Evolutionary conservation across 53 echinoderm and acorn worm genomes (phyloP).

Genomic region (Apostichopus leukothele): DNA sequence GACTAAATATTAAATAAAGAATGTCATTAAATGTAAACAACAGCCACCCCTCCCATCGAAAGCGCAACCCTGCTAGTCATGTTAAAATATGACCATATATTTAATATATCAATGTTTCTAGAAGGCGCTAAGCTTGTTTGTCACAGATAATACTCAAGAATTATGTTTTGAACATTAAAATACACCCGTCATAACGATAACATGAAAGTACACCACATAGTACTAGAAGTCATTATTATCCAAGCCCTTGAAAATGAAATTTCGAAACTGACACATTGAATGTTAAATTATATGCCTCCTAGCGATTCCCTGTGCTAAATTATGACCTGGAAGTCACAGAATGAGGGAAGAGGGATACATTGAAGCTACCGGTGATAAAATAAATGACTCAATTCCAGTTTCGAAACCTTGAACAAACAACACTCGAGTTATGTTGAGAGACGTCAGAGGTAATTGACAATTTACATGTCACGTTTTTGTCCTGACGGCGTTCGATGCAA

Average conservation of each 20-base stretch:
- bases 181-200: neutral
- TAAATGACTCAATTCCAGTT: slow-evolving; percentile 17
- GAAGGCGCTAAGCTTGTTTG: slow-evolving; percentile 12
- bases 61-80: slow-evolving; percentile 30
- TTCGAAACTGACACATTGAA: slow-evolving; percentile 1
- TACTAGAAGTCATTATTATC: neutral
- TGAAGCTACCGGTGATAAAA: slow-evolving; percentile 17
- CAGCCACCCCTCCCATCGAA: slow-evolving; percentile 30
- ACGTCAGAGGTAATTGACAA: slow-evolving; percentile 37
- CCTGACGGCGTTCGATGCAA: slow-evolving; percentile 1
- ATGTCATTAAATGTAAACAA: slow-evolving; percentile 39
- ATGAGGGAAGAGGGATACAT: neutral
- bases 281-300: neutral
- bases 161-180: slow-evolving; percentile 30
- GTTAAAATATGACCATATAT: slow-evolving; percentile 33
- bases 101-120: slow-evolving; percentile 26
- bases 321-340: slow-evolving; percentile 10
- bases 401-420: slow-evolving; percentile 35
- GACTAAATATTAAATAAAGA: slow-evolving; percentile 28
- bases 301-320: neutral
- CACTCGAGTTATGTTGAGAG: slow-evolving; percentile 35
- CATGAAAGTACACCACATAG: neutral
- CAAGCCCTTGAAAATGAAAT: neutral
- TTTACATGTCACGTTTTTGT: slow-evolving; percentile 27
- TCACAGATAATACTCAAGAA: slow-evolving; percentile 39